phyloP scores from a whole-genome alignment of 2,113 vertebrate species.

The Nematolebias whitei region DNA sequence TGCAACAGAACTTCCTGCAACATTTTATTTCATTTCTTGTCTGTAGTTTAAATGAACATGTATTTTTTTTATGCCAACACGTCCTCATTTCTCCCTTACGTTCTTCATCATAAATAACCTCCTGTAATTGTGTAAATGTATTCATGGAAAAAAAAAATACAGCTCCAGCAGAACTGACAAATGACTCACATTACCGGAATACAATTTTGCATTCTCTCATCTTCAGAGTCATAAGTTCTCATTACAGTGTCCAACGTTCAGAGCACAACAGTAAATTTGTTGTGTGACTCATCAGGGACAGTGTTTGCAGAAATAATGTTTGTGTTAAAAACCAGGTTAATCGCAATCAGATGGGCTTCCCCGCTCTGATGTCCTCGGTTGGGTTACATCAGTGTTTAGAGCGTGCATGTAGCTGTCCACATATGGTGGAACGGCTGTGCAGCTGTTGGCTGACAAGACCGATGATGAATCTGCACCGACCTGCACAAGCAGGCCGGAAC shows the following conservation, averaged over 20 bases:
- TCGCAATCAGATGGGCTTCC: slow-evolving; percentile 18
- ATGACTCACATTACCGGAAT: slow-evolving; percentile 16
- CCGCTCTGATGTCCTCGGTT: slow-evolving; percentile 1
- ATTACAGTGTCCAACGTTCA: neutral
- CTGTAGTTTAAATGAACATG: too few relatives aligned
- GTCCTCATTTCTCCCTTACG: too few relatives aligned
- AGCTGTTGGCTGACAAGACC: slow-evolving; percentile 25
- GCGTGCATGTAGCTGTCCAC: neutral
- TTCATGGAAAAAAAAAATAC: slow-evolving; percentile 6
- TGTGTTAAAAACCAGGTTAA: slow-evolving; percentile 27
- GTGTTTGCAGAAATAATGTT: slow-evolving; percentile 4
- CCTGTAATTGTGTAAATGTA: slow-evolving; percentile 3
- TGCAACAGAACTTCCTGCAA: too few relatives aligned
- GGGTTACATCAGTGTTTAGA: slow-evolving; percentile 11
- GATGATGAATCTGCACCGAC: slow-evolving; percentile 5
- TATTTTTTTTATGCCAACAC: too few relatives aligned
- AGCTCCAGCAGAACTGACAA: neutral
- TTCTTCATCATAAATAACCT: neutral
- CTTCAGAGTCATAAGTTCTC: neutral
- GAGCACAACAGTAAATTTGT: neutral
- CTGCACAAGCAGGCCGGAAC: slow-evolving; percentile 6
- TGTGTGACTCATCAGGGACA: slow-evolving; percentile 7
- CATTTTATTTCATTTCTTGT: too few relatives aligned
- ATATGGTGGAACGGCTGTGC: slow-evolving; percentile 5
- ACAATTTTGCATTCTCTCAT: slow-evolving; percentile 9